Evolutionary conservation across 2,888 invertebrate species (phyloP), one percentile per base, ranked within the genome.

Genomic region (Margaritifera margaritifera): DNA sequence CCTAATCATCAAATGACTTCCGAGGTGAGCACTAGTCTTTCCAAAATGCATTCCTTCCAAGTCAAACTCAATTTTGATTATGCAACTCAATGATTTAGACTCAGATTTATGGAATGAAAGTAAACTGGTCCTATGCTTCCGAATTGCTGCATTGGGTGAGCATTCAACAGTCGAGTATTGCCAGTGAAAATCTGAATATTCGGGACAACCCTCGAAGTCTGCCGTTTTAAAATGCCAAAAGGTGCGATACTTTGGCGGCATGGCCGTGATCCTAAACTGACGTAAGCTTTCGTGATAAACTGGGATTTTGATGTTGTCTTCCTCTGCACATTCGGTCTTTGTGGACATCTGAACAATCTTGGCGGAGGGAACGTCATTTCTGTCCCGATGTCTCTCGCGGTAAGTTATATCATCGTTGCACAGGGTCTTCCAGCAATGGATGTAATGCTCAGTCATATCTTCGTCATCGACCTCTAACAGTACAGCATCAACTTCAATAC

Each of bases 161-260:
- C 72, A 72, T 20, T 60, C 54, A 3, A 72, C 27, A 0, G 22
- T 52, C 51, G 55, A 50, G n/a, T 72, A 72, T 18, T 72, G 63
- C 72, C 72, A 72, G 55, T 72, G 72, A 31, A 63, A 72, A 4
- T 66, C 51, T 11, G 72, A 72, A 25, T 69, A 72, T 55, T 68
- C 68, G n/a, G 72, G 72, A 60, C 72, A 72, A n/a, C 72, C 72
- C 15, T 72, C 68, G 52, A 72, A 72, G 31, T 69, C 58, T 24
- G 72, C 72, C 22, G 68, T 60, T 50, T 66, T 72, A 63, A 57
- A 72, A 0, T 68, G 68, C 72, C 72, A 72, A 60, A 72, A 72
- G 27, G 72, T 68, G 19, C 68, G 68, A 27, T 72, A 72, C 69
- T 69, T 64, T 20, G 72, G 72, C 19, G 72, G 72, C 8, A 72